Percentiles rank a stretch among this genome's conserved stretches.
Evolutionary conservation across 2,797 vertebrate species (phyloP).

Genomic region (Catharus ustulatus): DNA sequence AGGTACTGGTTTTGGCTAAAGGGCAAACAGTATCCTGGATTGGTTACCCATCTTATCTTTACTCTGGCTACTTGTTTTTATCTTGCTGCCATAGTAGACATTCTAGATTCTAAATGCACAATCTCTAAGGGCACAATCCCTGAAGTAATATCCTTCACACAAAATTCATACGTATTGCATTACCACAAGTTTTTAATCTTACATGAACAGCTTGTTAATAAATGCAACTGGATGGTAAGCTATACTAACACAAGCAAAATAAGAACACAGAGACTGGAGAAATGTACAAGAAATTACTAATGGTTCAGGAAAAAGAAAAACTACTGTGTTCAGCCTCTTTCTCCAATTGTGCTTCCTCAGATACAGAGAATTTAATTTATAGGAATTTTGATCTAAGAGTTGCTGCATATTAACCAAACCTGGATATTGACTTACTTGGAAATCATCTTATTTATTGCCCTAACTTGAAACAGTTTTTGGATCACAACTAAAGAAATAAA

Average conservation of each 20-base stretch:
- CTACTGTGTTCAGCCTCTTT: not conserved
- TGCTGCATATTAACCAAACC: not conserved
- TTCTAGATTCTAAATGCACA: not conserved
- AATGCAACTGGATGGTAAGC: rapidly evolving
- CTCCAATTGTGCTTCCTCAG: not conserved
- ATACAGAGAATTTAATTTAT: not conserved
- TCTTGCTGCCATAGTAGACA: not conserved
- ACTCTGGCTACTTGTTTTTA: not conserved
- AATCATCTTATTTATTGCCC: not conserved
- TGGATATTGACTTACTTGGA: not conserved
- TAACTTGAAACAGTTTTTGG: not conserved
- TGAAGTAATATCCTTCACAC: not conserved
- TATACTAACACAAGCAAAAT: not conserved
- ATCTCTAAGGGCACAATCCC: not conserved
- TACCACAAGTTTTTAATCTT: not conserved
- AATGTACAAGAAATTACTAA: not conserved
- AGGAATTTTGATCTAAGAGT: not conserved
- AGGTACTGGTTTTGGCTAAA: not conserved
- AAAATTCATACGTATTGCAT: not conserved
- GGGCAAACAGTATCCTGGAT: not conserved
- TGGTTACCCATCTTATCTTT: not conserved
- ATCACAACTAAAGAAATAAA: not conserved
- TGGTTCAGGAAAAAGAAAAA: not conserved
- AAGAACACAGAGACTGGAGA: not conserved
- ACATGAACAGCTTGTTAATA: not conserved